These are phyloP conservation scores for Styela clava DNA, from an alignment of 23 tunicate genomes.

Conservation along the genomic window DNA sequence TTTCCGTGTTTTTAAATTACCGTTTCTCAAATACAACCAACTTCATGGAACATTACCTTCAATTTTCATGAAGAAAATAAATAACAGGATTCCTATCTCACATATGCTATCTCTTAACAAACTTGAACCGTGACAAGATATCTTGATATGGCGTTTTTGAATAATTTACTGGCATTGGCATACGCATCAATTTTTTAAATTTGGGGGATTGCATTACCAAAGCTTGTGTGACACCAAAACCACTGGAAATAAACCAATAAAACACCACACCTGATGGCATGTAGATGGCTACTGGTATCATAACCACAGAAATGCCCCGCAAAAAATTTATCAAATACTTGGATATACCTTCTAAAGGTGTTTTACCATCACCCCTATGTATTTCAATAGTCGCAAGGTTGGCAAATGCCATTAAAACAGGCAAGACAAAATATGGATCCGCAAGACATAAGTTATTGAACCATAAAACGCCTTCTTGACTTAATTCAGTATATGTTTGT, in stretches of 20 bases:
- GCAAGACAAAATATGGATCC: slow-evolving; percentile 55
- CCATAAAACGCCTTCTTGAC: slow-evolving; percentile 71
- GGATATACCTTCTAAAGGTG: slow-evolving; percentile 21
- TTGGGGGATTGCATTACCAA: slow-evolving; percentile 47
- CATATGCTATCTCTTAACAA: too few relatives aligned
- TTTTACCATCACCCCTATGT: slow-evolving; percentile 77
- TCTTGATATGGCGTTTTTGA: slow-evolving; percentile 75
- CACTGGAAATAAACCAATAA: slow-evolving; percentile 75
- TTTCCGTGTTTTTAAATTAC: too few relatives aligned
- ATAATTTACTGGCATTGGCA: slow-evolving; percentile 44
- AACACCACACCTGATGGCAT: slow-evolving; percentile 88
- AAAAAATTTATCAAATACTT: slow-evolving; percentile 40
- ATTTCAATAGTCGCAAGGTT: slow-evolving; percentile 74
- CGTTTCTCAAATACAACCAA: too few relatives aligned
- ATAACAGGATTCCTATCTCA: too few relatives aligned
- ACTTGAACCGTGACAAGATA: slow-evolving; percentile 29
- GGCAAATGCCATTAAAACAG: slow-evolving; percentile 37
- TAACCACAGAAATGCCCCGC: slow-evolving; percentile 40
- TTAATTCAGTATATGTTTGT: background rate
- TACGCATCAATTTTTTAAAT: slow-evolving; percentile 40
- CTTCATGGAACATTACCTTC: too few relatives aligned
- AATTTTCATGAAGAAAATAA: too few relatives aligned
- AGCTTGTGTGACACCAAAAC: slow-evolving; percentile 67
- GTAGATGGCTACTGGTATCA: slow-evolving; percentile 66
- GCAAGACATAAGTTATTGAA: slow-evolving; percentile 41